Conservation (phyloP, 2,113 vertebrate species). For the Okapia johnstoni region DNA sequence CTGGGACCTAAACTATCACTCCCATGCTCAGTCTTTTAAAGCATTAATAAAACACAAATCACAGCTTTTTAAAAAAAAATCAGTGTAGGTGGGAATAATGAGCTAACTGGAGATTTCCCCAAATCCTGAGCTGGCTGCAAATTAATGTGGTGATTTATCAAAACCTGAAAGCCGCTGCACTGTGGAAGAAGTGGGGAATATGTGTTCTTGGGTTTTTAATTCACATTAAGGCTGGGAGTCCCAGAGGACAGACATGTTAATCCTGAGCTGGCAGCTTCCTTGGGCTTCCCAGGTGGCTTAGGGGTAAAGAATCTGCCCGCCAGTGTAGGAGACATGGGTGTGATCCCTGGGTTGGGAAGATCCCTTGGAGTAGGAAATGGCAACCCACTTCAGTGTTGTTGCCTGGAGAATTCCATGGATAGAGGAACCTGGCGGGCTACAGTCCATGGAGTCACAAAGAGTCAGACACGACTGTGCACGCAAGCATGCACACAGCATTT, state of each 20-base stretch:
- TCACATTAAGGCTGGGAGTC: background rate
- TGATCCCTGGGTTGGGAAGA: background rate
- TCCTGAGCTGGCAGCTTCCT: background rate
- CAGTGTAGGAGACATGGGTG: background rate
- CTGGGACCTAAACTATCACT: background rate
- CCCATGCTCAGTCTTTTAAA: conserved; percentile 26
- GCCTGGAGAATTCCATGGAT: background rate
- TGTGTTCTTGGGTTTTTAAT: background rate
- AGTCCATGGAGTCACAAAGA: background rate
- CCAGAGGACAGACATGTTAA: background rate
- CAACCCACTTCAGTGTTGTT: background rate
- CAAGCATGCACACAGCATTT: background rate
- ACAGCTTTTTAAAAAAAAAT: background rate
- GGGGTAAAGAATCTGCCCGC: background rate
- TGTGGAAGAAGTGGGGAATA: background rate
- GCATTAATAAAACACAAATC: conserved; percentile 18
- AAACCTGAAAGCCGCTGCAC: background rate
- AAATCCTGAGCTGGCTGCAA: background rate
- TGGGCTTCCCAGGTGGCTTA: background rate
- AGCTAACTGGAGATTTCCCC: conserved; percentile 15
- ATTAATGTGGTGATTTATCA: background rate
- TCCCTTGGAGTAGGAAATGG: background rate
- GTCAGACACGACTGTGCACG: background rate
- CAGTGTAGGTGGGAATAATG: conserved; percentile 7
- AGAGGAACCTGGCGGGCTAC: background rate